phyloP scores from a whole-genome alignment of 1,140 invertebrate genomes.

The Dendroctonus ponderosae region DNA sequence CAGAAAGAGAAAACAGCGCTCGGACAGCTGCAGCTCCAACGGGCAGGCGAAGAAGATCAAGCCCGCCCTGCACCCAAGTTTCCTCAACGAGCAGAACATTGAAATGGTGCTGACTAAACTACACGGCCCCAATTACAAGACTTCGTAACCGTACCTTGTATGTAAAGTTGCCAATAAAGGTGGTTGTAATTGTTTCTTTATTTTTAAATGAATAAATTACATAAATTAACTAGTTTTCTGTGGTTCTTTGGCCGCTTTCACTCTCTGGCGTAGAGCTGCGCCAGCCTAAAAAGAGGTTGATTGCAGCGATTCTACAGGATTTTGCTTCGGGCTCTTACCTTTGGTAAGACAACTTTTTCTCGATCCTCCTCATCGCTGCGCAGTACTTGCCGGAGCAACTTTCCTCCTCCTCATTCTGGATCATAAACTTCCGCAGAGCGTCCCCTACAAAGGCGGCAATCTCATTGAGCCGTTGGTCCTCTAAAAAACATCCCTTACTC shows the following conservation, averaged over 20 bases:
- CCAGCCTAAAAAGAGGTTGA: slow-evolving; percentile 16
- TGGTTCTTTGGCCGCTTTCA: not conserved
- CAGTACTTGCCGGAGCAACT: too few species aligned
- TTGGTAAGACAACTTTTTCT: too few species aligned
- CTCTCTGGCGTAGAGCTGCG: slow-evolving; percentile 12
- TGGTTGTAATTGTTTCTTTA: too few species aligned
- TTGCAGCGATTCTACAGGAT: too few species aligned
- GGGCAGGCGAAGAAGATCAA: slow-evolving; percentile 15
- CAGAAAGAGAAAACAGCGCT: slow-evolving; percentile 25
- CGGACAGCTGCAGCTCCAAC: slow-evolving; percentile 23
- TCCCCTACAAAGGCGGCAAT: slow-evolving; percentile 25
- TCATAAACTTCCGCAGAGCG: slow-evolving; percentile 30
- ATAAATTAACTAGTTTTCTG: too few species aligned
- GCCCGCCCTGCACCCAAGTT: not conserved
- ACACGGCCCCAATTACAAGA: slow-evolving; percentile 13
- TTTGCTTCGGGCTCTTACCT: too few species aligned
- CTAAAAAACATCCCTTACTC: slow-evolving; percentile 3
- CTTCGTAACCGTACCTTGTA: too few species aligned
- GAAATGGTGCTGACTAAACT: slow-evolving; percentile 14
- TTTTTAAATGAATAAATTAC: too few species aligned
- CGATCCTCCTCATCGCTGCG: too few species aligned
- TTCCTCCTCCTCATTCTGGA: too few species aligned
- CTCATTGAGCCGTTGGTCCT: slow-evolving; percentile 22
- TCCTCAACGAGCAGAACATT: slow-evolving; percentile 11
- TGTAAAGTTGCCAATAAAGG: too few species aligned